Base-by-base conservation (phyloP, 1,140 invertebrate genomes). In the Pissodes strobi region DNA sequence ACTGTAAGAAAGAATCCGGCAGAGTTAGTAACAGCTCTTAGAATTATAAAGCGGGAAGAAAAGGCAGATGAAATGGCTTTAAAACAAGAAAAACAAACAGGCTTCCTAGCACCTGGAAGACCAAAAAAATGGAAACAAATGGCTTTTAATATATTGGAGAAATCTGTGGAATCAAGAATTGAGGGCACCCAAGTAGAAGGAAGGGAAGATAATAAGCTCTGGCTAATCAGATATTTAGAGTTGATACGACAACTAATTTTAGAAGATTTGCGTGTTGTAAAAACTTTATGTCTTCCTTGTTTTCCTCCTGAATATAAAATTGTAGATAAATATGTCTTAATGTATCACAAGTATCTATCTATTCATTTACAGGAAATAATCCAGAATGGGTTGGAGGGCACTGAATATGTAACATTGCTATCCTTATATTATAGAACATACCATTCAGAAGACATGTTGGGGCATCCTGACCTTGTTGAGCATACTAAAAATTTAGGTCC, bases 231-330 rank as follows among this genome's bases (percentile, higher is more conserved):
- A 17, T 85, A 86, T 67, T 72, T 82, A 25, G 81, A 82, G 68
- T 79, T 96, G n/a, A 92, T 90, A 1, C 82, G 95, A 27, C 88
- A 92, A 73, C 79, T 96, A 0, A 92, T 97, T 70, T 77, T 98
- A 0, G 94, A 97, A 74, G 95, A 98, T 79, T 80, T 99, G 43
- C 82, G 91, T 67, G 94, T 98, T 22, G 92, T 96, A 0, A 97
- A 96, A 80, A 94, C 90, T 0, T 79, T 97, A 0, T 95, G 95
- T 75, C 88, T 91, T 2, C 94, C 94, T 0, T 97, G 95, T 78
- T 99, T 99, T 77, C 97, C 97, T 2, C 93, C 94, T n/a, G 86
- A 90, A 64, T 99, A 97, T 72, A 86, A 97, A 75, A 97, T 99
- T 67, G 88, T 95, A 2, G 88, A 92, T 68, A 88, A 87, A 79